phyloP scores from a whole-genome alignment of 2,113 vertebrate species.

The Panthera uncia region DNA sequence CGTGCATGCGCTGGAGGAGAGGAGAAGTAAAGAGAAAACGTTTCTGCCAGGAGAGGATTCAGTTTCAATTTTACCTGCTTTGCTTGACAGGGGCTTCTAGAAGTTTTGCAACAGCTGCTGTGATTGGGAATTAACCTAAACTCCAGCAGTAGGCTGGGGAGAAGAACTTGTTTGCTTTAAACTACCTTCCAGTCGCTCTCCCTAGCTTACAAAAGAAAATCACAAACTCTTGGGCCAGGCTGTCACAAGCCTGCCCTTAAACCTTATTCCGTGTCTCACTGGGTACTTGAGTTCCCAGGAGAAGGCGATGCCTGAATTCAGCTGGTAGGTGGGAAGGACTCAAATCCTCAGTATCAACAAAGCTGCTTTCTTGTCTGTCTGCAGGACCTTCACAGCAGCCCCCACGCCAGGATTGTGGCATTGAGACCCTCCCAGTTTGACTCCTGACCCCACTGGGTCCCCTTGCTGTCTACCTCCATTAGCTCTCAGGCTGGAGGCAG shows the following conservation, averaged over 20 bases:
- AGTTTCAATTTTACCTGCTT: background rate
- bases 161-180: background rate
- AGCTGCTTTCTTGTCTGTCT: background rate
- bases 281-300: accelerated
- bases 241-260: background rate
- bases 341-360: accelerated
- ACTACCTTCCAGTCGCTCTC: background rate
- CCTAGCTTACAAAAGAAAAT: background rate
- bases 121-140: background rate
- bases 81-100: background rate
- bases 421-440: background rate
- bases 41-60: background rate
- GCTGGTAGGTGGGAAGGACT: background rate
- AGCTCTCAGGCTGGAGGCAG: background rate
- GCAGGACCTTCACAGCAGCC: background rate
- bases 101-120: background rate
- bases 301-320: background rate
- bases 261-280: background rate
- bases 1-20: background rate
- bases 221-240: background rate
- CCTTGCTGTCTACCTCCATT: background rate
- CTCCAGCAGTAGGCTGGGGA: background rate
- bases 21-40: background rate
- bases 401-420: background rate
- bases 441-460: background rate